A percentile compares a stretch with the other conserved stretches of the same genome.
Conservation (phyloP, 2,797 vertebrate species). For the Phataginus tricuspis region DNA sequence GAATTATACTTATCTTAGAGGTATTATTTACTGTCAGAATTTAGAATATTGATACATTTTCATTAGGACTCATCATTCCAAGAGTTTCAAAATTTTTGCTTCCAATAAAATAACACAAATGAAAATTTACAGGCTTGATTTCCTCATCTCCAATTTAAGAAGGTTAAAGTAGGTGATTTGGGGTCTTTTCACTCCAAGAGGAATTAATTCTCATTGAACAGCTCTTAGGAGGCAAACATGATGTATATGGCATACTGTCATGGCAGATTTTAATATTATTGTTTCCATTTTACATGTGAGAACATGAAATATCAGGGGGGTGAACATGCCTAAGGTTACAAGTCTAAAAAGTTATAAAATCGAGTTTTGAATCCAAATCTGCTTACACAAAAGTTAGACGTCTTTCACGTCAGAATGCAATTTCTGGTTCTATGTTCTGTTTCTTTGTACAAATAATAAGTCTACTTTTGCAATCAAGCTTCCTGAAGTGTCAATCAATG, state of each 20-base stretch:
- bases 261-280: neutral
- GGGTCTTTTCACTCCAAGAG: neutral
- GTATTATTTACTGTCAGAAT: neutral
- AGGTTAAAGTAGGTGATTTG: neutral
- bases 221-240: neutral
- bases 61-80: neutral
- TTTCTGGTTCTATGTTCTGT: neutral
- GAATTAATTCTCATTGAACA: neutral
- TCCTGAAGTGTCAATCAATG: neutral
- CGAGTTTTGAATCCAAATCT: neutral
- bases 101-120: neutral
- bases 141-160: neutral
- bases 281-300: neutral
- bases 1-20: neutral
- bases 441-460: neutral
- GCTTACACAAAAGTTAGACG: neutral
- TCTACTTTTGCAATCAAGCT: neutral
- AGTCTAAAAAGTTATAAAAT: neutral
- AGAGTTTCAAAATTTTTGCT: neutral
- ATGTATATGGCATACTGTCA: neutral
- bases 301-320: neutral
- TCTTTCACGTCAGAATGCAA: neutral
- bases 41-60: neutral
- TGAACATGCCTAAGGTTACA: neutral
- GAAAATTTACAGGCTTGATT: neutral